These are phyloP conservation scores for Coremacera marginata DNA, from an alignment of 2,888 invertebrate species.

Conservation along the genomic window DNA sequence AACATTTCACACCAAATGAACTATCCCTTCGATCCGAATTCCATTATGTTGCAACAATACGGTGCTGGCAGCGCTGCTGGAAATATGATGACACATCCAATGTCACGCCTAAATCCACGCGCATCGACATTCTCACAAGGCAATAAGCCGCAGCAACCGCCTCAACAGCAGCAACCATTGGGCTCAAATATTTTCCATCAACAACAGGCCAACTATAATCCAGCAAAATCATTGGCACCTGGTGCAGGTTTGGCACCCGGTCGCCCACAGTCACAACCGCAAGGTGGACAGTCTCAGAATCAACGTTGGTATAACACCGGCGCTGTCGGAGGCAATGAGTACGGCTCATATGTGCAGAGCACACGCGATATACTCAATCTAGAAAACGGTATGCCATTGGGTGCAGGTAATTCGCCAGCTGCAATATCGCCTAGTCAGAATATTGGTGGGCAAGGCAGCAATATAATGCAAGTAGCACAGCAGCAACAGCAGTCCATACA, in stretches of 20 bases:
- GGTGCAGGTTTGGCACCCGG: slow-evolving; percentile 54
- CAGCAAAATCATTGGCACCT: slow-evolving; percentile 47
- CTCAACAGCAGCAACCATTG: slow-evolving; percentile 47
- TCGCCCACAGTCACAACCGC: slow-evolving; percentile 61
- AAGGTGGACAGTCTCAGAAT: slow-evolving; percentile 56
- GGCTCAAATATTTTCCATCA: slow-evolving; percentile 57
- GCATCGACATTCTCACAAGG: slow-evolving; percentile 79
- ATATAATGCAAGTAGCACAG: slow-evolving; percentile 43
- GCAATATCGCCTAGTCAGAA: slow-evolving; percentile 69
- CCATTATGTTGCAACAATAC: slow-evolving; percentile 34
- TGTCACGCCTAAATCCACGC: slow-evolving; percentile 82
- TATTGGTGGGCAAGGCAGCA: slow-evolving; percentile 41
- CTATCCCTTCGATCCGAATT: slow-evolving; percentile 57
- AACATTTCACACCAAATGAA: slow-evolving; percentile 56
- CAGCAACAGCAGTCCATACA: slow-evolving; percentile 46
- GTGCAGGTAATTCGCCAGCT: slow-evolving; percentile 64
- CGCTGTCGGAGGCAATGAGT: slow-evolving; percentile 52
- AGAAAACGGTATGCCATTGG: slow-evolving; percentile 62
- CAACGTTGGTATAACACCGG: slow-evolving; percentile 59
- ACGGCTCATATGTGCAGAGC: slow-evolving; percentile 56
- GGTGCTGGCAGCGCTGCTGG: slow-evolving; percentile 45
- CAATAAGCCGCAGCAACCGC: slow-evolving; percentile 48
- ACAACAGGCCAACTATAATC: slow-evolving; percentile 54
- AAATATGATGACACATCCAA: slow-evolving; percentile 62
- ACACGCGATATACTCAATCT: slow-evolving; percentile 64